phyloP scores from a whole-genome alignment of 1,140 invertebrate species.

The Procambarus clarkii region DNA sequence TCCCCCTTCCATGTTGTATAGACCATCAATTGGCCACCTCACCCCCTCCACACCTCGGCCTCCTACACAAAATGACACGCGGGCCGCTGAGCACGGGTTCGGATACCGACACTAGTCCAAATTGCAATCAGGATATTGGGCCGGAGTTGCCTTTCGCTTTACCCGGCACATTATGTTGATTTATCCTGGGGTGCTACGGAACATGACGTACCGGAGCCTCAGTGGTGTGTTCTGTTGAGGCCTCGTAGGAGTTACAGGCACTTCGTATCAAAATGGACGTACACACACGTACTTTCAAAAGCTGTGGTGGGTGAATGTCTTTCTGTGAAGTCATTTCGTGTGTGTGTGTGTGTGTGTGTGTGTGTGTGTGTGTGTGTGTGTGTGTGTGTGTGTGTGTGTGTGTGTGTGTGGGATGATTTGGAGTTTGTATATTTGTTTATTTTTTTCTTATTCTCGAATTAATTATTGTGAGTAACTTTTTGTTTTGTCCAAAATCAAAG shows the following conservation, averaged over 20 bases:
- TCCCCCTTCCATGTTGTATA: too few species aligned
- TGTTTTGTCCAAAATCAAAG: too few species aligned
- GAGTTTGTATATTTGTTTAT: too few species aligned
- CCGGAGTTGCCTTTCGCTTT: conserved; percentile 47
- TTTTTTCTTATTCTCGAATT: too few species aligned
- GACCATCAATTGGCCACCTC: not conserved
- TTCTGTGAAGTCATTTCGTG: too few species aligned
- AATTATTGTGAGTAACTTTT: too few species aligned
- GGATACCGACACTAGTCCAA: conserved; percentile 60
- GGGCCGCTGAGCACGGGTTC: conserved; percentile 1
- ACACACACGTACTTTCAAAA: not conserved
- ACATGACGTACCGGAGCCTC: not conserved
- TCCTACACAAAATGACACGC: not conserved
- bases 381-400: too few species aligned
- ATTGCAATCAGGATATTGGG: conserved; percentile 62
- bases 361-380: too few species aligned
- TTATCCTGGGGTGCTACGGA: conserved; percentile 38
- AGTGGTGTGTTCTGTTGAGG: not conserved
- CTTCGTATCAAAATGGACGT: not conserved
- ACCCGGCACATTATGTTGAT: conserved; percentile 53
- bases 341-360: too few species aligned
- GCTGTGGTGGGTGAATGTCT: too few species aligned
- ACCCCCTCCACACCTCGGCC: not conserved
- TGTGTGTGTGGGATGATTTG: too few species aligned
- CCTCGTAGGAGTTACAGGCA: not conserved